Evolutionary conservation across 2,113 vertebrate species (phyloP), one percentile per base, ranked within the genome.

Genomic region (Phrynosoma blainvillii): DNA sequence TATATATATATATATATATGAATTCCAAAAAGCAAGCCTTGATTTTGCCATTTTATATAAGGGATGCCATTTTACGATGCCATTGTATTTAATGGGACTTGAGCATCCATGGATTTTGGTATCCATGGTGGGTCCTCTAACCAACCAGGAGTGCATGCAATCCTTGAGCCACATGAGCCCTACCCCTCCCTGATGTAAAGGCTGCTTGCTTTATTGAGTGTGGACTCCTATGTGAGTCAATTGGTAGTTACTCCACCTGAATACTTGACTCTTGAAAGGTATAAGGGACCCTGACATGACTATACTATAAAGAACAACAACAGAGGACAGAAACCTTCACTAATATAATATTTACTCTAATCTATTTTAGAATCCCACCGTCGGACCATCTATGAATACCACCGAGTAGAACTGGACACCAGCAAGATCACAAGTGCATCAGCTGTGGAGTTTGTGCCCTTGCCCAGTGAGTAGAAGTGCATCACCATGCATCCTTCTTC

Each of bases 321-420:
- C 30, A 30, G 23, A 27, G n/a, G n/a, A 8, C 0, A 13, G 30
- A 12, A 8, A 42, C 13, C 0, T 0, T 32, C 21, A 71, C 3
- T 74, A 0, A 3, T 0, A 3, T 89, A 0, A 88, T 11, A 1
- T 70, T 56, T 0, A 0, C 42, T 73, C 1, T 83, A 30, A 88
- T 93, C 18, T 81, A 36, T 91, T 93, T 27, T 96, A 99, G 98
- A 98, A 88, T 91, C 95, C 14, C 97, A 94, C 36, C 97, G 94
- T 1, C 94, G 96, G 25, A 98, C 98, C 0, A 99, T 99, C 94
- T 99, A 99, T 0, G 99, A 99, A 82, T 99, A 99, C 52, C 98
- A 99, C 59, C 97, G 98, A 0, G 98, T 99, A 92, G 98, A 98
- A 94, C 96, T 99, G 70, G 96, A 99, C 94, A 95, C 96, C 86